Evolutionary conservation across 2,113 vertebrate genomes (phyloP), one percentile per base, ranked within the genome.

Genomic region (Cyprinodon tularosa): DNA sequence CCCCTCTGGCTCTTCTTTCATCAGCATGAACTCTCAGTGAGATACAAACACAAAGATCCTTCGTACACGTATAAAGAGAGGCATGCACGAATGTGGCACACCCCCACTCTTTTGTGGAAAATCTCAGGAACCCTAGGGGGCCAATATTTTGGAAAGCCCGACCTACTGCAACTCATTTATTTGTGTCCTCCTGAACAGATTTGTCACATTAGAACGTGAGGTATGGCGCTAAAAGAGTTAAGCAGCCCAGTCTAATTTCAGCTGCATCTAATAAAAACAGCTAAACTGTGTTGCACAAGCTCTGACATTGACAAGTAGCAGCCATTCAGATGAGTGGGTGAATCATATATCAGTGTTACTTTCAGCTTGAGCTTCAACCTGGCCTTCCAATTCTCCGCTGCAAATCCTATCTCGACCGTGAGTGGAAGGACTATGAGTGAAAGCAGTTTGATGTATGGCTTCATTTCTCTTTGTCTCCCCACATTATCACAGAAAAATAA

Each of bases 331-430:
- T 75, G 83, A 87, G 83, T 20, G 80, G 74, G 39, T 81, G 77
- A 79, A 71, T 88, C 87, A 85, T 90, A 85, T 66, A 83, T 90
- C 85, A 86, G 78, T 40, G 84, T 86, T 84, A 81, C 73, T 68
- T 76, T 84, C 65, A 81, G 86, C 69, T 76, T 80, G 74, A 81
- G 78, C 78, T 78, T 71, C 66, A 78, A 77, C 84, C 85, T 74
- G 79, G 59, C 72, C 74, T 68, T 71, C 71, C 75, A 71, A 47
- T 71, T 37, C 53, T 60, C 48, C 75, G 20, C 66, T 72, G 63
- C 60, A 80, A 89, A 91, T 88, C 82, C 71, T 63, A 85, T 85
- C 82, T 79, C 20, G 62, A 82, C 76, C 59, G 2, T 15, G 71
- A 74, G 62, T 70, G 83, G 47, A 85, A 81, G 74, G 47, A 15